Evolutionary conservation across 2,113 vertebrate genomes (phyloP).

Genomic region (Paralichthys olivaceus): DNA sequence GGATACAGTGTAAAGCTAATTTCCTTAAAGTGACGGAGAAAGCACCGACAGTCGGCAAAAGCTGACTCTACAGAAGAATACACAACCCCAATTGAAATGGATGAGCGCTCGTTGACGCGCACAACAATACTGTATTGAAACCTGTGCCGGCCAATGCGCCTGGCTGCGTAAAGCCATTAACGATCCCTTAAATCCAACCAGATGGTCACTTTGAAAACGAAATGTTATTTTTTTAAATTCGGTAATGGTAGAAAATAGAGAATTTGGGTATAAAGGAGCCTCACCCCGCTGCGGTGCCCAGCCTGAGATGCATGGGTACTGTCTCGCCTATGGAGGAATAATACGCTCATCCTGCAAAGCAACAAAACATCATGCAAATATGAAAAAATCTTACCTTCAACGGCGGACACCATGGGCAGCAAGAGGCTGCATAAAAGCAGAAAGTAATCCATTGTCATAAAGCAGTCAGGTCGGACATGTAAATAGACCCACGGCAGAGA

Average conservation of each 20-base stretch:
- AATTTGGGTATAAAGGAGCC: neutral
- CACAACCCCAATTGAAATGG: slow-evolving; percentile 66
- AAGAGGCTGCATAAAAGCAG: slow-evolving; percentile 84
- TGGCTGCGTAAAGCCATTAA: slow-evolving; percentile 48
- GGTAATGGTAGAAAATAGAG: neutral
- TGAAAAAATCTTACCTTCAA: slow-evolving; percentile 81
- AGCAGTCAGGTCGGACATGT: slow-evolving; percentile 77
- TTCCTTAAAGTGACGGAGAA: slow-evolving; percentile 62
- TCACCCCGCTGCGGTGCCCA: slow-evolving; percentile 26
- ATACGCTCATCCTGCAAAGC: slow-evolving; percentile 15
- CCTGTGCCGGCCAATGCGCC: slow-evolving; percentile 24
- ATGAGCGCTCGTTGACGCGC: slow-evolving; percentile 59
- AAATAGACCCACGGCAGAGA: slow-evolving; percentile 73
- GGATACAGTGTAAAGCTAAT: slow-evolving; percentile 65
- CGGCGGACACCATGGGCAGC: slow-evolving; percentile 80
- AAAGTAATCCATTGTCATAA: slow-evolving; percentile 88
- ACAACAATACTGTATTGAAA: slow-evolving; percentile 51
- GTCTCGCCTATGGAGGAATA: slow-evolving; percentile 16
- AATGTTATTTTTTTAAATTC: slow-evolving; percentile 13
- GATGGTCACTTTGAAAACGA: slow-evolving; percentile 36
- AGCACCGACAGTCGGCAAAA: slow-evolving; percentile 32
- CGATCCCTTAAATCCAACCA: slow-evolving; percentile 36
- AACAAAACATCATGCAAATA: slow-evolving; percentile 15
- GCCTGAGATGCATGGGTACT: slow-evolving; percentile 23
- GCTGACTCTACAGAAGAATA: slow-evolving; percentile 46